Conservation (phyloP, 2,113 vertebrate genomes). For the Eubucco bourcierii region DNA sequence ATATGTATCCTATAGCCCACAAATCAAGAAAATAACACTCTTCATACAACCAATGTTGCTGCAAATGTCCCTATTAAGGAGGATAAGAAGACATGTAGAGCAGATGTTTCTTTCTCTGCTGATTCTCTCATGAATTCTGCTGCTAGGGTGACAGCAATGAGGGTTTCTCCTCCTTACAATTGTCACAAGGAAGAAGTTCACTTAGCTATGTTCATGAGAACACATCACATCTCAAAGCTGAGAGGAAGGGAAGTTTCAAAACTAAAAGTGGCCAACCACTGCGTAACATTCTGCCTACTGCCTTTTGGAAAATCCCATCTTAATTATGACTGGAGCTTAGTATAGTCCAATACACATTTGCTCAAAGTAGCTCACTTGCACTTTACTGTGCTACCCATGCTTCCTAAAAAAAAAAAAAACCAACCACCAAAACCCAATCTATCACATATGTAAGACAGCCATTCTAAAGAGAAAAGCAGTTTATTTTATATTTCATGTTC, state of each 20-base stretch:
- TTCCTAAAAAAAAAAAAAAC: not conserved
- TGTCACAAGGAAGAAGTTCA: not conserved
- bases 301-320: not conserved
- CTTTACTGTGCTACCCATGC: not conserved
- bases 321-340: not conserved
- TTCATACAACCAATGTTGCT: not conserved
- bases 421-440: too few species aligned
- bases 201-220: not conserved
- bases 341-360: not conserved
- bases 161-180: not conserved
- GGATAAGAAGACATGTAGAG: not conserved
- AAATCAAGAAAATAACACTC: not conserved
- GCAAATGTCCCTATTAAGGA: not conserved
- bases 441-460: not conserved
- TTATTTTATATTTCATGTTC: not conserved
- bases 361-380: not conserved
- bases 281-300: not conserved
- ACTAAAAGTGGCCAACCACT: not conserved
- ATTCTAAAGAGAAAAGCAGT: not conserved
- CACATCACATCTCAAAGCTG: not conserved
- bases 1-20: not conserved
- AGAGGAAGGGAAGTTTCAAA: not conserved
- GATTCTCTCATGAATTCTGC: not conserved
- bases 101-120: not conserved
- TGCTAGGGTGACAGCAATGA: not conserved